Base-by-base conservation (phyloP, 2,888 invertebrate genomes). In the Ferrisia virgata region DNA sequence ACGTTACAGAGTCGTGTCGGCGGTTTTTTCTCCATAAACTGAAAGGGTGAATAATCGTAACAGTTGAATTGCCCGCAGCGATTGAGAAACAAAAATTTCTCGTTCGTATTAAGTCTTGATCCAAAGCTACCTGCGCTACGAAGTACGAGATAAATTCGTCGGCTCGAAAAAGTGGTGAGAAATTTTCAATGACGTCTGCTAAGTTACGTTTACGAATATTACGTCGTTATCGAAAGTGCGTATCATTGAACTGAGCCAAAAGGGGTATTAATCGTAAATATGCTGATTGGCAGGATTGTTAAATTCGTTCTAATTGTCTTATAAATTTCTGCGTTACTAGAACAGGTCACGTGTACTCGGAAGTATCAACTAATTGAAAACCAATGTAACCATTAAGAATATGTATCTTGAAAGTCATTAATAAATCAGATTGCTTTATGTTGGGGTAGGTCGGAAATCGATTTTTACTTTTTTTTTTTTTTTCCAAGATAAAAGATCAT, bases 221-320 rank as follows among this genome's bases (percentile, higher is more conserved):
- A 64, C 22, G 79, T 15, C 25, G 25, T 84, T 84, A 28, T 28
- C 15, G 22, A 58, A 47, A n/a, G 43, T n/a, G n/a, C 25, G 5
- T 43, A 43, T 43, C 9, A 6, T 58, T 25, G 58, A 58, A 58
- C 13, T 58, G 25, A 25, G 58, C 58, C 58, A 58, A 58, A 58
- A 58, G 25, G 58, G 58, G 18, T 79, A 79, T 80, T n/a, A 78
- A 33, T 83, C 78, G 33, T 43, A 28, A n/a, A 40, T n/a, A 2
- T n/a, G 76, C 40, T 15, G 18, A 36, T 80, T 69, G 6, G 43
- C 31, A 31, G 80, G 80, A 47, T 69, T 80, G 69, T 80, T 64
- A 80, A 58, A 79, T 22, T n/a, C 15, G 5, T 9, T 18, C 22
- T 31, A 43, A 15, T 8, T 53, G 80, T 58, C 25, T 84, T n/a